Base-by-base conservation (phyloP, 2,888 invertebrate species). In the Dicyrtoma fusca region DNA sequence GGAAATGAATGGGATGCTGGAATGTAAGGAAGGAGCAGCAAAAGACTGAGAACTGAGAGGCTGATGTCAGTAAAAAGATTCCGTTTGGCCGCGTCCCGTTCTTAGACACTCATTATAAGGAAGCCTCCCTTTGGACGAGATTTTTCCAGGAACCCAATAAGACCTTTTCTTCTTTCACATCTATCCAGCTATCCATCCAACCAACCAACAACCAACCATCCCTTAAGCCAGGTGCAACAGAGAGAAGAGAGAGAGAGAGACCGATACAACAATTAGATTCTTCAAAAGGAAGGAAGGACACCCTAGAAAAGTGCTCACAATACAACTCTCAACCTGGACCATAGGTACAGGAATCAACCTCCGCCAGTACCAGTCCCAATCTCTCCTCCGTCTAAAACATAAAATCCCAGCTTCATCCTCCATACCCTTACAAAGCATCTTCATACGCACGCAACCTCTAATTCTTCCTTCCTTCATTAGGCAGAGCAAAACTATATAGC, bases 131-230 rank as follows among this genome's bases (percentile, higher is more conserved):
- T 65, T 59, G 57, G 65, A 55, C 59, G 64, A 64, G 71, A 71
- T 73, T 73, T 73, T 69, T 73, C 73, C 62, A 62, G 63, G 63
- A 72, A 72, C 72, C 63, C 73, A 69, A 72, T 66, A 68, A 62
- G 59, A 59, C 62, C 71, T 71, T 72, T 66, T 55, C 65, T 64
- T 65, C 72, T 70, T 70, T 70, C 51, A 51, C 70, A 61, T 70
- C 70, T 53, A 49, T 63, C 53, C 55, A 71, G 47, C 64, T 47
- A 61, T 34, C 34, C 34, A 34, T 34, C 34, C 34, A 34, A 34
- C 34, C 34, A 34, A 34, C 34, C 34, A 34, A 34, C 34, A 34
- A 34, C 34, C 34, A 34, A 5, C 68, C 68, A 59, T 68, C 57
- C 68, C 68, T 68, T 55, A 23, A 68, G 68, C 68, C 68, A 68